phyloP scores from a whole-genome alignment of 37 sponge, comb jelly and placozoan species.

The Spongilla lacustris region DNA sequence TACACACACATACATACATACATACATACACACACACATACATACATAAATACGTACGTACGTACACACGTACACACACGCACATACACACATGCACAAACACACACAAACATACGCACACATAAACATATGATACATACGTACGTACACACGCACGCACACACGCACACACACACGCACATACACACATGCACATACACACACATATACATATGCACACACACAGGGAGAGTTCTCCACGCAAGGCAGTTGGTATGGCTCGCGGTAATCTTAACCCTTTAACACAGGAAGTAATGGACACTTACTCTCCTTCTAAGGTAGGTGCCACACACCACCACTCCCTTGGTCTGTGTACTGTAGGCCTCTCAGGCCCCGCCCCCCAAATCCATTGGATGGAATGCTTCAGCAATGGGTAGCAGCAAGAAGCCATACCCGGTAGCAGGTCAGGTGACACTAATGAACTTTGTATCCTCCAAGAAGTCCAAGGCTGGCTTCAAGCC shows the following conservation, averaged over 20 bases:
- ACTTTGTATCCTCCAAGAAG: neutral
- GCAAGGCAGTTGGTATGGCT: conserved; percentile 82
- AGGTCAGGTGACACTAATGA: conserved; percentile 9
- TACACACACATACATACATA: too few relatives aligned
- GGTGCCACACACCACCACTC: neutral
- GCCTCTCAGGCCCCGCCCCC: conserved; percentile 19
- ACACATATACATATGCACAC: neutral
- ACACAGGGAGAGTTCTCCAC: conserved; percentile 66
- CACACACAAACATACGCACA: too few relatives aligned
- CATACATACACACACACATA: too few relatives aligned
- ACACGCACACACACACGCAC: too few relatives aligned
- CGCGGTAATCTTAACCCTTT: conserved; percentile 92
- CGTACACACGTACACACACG: neutral
- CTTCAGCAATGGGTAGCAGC: conserved; percentile 35
- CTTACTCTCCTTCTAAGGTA: conserved; percentile 81
- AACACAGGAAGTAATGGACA: conserved; percentile 66
- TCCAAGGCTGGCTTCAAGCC: conserved; percentile 33
- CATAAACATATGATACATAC: too few relatives aligned
- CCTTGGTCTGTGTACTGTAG: too few relatives aligned
- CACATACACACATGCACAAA: too few relatives aligned
- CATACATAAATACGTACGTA: neutral
- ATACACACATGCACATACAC: neutral
- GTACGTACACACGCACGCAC: too few relatives aligned
- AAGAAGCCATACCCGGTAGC: conserved; percentile 19
- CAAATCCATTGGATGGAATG: conserved; percentile 39